Base-by-base conservation (phyloP, 2,888 invertebrate genomes). In the Apodemia hepburni region DNA sequence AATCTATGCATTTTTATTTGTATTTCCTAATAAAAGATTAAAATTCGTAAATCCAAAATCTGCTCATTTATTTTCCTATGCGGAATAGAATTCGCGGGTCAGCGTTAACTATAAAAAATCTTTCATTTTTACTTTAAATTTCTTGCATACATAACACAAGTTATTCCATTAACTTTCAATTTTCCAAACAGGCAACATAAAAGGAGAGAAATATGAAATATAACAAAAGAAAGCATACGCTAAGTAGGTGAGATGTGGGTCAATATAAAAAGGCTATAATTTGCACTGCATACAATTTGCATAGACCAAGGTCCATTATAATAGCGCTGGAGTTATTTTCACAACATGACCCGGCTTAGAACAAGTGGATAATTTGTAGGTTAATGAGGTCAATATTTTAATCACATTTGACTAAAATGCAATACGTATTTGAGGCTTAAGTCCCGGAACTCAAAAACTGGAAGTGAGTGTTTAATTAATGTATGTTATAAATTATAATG, bases 381-480 rank as follows among this genome's bases (percentile, higher is more conserved):
- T 45, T 22, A 38, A 33, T 27, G 27, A 45, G 58, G 58, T 58
- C 58, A 58, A 58, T 58, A 61, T 22, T 61, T 61, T 61, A 61
- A 61, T 47, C 61, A 33, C 35, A 45, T 49, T 58, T 47, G 59
- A n/a, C 15, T 27, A 9, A 45, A 15, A 45, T 45, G 15, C 7
- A 45, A n/a, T n/a, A 45, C 0, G n/a, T 45, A 45, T 45, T 45
- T n/a, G 11, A 45, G 45, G n/a, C 3, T 29, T 29, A 7, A 29
- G 33, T 9, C 9, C 9, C 33, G 9, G 33, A 33, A 9, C 9
- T 9, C 33, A 33, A 1, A 33, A 33, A 33, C 33, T 33, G 2
- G 9, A 33, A 33, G 9, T 33, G 8, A 33, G 33, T 33, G 33
- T 7, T 33, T 29, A 29, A 29, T 29, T 29, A 22, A 22, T 22